These are phyloP conservation scores for Ormyrus labotus DNA, from an alignment of 2,888 invertebrate species.

Conservation along the genomic window DNA sequence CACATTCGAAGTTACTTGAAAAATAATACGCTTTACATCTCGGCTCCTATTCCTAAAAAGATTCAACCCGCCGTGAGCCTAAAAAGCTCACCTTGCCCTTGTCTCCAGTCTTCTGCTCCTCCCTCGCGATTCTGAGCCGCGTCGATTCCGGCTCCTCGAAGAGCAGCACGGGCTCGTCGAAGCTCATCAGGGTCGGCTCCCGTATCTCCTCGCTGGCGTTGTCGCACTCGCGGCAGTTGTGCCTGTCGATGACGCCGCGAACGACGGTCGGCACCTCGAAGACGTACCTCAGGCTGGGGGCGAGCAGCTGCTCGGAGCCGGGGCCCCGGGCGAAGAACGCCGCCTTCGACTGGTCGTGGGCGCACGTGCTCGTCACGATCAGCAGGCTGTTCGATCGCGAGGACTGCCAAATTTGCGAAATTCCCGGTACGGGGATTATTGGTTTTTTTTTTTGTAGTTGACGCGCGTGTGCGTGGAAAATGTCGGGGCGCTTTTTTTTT, in stretches of 20 bases:
- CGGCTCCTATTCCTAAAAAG: too few relatives aligned
- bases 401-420: too few relatives aligned
- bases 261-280: conserved; percentile 9
- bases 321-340: conserved; percentile 66
- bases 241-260: conserved; percentile 7
- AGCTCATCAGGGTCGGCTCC: not conserved
- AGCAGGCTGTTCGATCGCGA: conserved; percentile 61
- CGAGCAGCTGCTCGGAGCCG: conserved; percentile 55
- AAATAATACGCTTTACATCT: too few relatives aligned
- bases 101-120: not conserved
- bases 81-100: too few relatives aligned
- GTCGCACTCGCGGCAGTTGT: not conserved
- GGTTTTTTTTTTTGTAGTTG: too few relatives aligned
- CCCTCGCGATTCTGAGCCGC: not conserved
- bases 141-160: not conserved
- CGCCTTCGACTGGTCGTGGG: conserved; percentile 44
- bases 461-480: too few relatives aligned
- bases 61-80: too few relatives aligned
- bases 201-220: not conserved
- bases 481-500: too few relatives aligned
- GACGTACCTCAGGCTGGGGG: conserved; percentile 28
- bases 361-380: conserved; percentile 61
- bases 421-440: too few relatives aligned
- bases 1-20: too few relatives aligned
- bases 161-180: not conserved